Percentiles rank a stretch among this genome's conserved stretches.
Conservation (phyloP, 2,113 vertebrate genomes). For the Onychostoma macrolepis region DNA sequence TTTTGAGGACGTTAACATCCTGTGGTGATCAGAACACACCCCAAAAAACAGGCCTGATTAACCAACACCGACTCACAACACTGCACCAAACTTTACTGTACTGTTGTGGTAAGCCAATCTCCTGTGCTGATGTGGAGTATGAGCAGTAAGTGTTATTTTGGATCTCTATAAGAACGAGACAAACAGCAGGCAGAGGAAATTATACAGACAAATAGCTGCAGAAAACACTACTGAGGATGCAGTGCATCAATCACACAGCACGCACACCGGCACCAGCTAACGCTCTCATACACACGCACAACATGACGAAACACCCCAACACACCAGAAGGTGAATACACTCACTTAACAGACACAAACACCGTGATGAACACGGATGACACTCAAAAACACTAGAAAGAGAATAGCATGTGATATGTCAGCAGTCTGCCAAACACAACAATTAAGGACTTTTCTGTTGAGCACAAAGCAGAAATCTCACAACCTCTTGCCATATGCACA, state of each 20-base stretch:
- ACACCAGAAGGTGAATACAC: neutral
- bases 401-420: slow-evolving; percentile 5
- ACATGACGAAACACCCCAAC: slow-evolving; percentile 15
- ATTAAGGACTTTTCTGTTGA: neutral
- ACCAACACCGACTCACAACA: neutral
- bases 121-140: neutral
- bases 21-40: neutral
- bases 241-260: slow-evolving; percentile 44
- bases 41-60: neutral
- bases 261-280: neutral
- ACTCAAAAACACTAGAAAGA: neutral
- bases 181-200: slow-evolving; percentile 39
- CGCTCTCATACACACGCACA: neutral
- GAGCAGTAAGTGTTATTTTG: neutral
- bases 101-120: neutral
- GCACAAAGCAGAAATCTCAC: slow-evolving; percentile 25
- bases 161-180: neutral
- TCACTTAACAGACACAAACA: neutral
- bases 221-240: slow-evolving; percentile 54
- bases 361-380: neutral
- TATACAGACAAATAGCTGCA: slow-evolving; percentile 52
- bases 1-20: neutral
- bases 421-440: neutral
- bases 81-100: neutral
- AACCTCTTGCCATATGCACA: slow-evolving; percentile 19